phyloP scores from a whole-genome alignment of 2,113 vertebrate genomes.

The Eubucco bourcierii region DNA sequence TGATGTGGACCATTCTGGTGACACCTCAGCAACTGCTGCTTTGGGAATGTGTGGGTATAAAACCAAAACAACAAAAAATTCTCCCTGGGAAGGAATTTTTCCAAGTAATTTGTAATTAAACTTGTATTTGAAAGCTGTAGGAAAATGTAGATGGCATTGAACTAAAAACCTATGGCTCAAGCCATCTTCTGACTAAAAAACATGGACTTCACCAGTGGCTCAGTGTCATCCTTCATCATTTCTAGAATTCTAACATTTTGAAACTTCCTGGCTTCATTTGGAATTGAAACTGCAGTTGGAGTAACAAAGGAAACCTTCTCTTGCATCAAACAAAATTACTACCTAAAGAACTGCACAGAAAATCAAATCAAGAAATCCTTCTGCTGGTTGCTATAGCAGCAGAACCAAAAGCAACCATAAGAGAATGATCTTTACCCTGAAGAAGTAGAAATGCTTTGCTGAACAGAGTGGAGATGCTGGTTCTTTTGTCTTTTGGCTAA shows the following conservation, averaged over 20 bases:
- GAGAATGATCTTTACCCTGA: constrained; percentile 17
- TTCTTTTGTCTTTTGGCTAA: not conserved
- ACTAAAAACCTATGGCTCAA: not conserved
- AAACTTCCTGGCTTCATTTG: not conserved
- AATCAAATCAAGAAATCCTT: not conserved
- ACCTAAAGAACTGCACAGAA: not conserved
- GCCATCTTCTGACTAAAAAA: not conserved
- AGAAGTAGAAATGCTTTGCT: not conserved
- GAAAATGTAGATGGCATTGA: not conserved
- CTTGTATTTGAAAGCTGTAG: not conserved
- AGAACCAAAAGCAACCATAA: constrained; percentile 23
- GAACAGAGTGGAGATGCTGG: not conserved
- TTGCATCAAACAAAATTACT: not conserved
- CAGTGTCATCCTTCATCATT: not conserved
- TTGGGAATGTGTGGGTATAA: not conserved
- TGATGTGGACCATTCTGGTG: not conserved
- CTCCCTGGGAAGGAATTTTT: not conserved
- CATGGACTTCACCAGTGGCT: not conserved
- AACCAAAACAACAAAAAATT: not conserved
- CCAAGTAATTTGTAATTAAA: not conserved
- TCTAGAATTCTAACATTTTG: not conserved
- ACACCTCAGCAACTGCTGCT: not conserved
- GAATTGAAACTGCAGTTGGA: not conserved
- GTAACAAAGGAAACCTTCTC: not conserved
- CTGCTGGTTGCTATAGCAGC: constrained; percentile 53